These are phyloP conservation scores for Noctua comes DNA, from an alignment of 2,888 invertebrate genomes.

Conservation along the genomic window DNA sequence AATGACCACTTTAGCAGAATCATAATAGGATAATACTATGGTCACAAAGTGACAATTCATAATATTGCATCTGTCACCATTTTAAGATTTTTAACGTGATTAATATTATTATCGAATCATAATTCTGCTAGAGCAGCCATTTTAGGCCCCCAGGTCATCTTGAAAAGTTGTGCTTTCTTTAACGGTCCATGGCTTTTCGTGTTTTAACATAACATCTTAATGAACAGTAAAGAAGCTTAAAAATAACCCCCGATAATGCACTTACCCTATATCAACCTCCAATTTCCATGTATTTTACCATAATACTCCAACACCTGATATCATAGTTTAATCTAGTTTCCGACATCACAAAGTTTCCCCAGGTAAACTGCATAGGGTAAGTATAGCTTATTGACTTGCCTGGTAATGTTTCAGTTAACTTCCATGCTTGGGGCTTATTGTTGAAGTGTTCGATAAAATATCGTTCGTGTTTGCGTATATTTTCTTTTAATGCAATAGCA, in stretches of 20 bases:
- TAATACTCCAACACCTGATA: slow-evolving; percentile 32
- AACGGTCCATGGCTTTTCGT: too few species aligned
- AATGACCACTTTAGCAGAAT: too few species aligned
- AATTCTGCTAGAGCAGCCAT: too few species aligned
- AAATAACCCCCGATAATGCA: background rate
- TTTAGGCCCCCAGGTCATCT: too few species aligned
- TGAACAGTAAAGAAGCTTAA: background rate
- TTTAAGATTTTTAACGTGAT: too few species aligned
- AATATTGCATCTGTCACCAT: too few species aligned
- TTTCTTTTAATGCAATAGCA: background rate
- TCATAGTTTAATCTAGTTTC: slow-evolving; percentile 37
- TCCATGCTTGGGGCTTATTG: slow-evolving; percentile 56
- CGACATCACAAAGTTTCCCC: slow-evolving; percentile 41
- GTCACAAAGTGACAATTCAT: too few species aligned
- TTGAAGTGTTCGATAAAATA: slow-evolving; percentile 45
- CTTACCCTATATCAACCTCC: background rate
- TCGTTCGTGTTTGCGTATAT: background rate
- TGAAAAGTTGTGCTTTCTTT: too few species aligned
- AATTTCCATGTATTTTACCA: slow-evolving; percentile 1
- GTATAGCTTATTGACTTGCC: slow-evolving; percentile 71
- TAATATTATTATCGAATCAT: too few species aligned
- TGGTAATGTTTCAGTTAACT: slow-evolving; percentile 73
- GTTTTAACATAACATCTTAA: too few species aligned
- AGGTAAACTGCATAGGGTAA: slow-evolving; percentile 39
- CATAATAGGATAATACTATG: too few species aligned